These are phyloP conservation scores for Sebastes nivosus DNA, from an alignment of 2,797 vertebrate genomes.

Conservation along the genomic window DNA sequence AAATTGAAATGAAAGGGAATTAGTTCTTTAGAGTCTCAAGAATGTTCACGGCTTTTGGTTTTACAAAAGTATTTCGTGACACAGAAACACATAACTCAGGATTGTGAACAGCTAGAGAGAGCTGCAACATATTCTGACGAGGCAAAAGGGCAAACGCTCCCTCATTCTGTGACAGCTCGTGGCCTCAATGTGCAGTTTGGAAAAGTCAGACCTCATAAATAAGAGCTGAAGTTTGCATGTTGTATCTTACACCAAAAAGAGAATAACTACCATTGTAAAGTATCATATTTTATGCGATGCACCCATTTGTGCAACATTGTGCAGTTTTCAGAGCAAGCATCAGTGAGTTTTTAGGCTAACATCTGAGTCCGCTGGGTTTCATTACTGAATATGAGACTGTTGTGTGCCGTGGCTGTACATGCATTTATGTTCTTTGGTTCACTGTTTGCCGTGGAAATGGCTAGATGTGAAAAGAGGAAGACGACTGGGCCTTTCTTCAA, in stretches of 20 bases:
- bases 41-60: background rate
- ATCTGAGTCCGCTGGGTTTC: background rate
- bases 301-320: background rate
- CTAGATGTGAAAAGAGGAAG: background rate
- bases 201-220: background rate
- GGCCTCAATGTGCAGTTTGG: background rate
- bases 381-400: background rate
- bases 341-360: background rate
- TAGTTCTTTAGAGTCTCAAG: background rate
- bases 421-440: background rate
- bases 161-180: background rate
- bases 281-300: too few species aligned
- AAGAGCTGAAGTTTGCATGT: background rate
- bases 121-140: background rate
- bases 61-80: background rate
- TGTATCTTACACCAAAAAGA: background rate
- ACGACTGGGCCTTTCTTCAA: background rate
- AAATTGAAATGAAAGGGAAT: background rate
- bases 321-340: background rate
- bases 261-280: background rate
- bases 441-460: background rate
- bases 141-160: background rate
- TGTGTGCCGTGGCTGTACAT: background rate
- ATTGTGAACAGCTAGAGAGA: background rate
- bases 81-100: background rate